Evolutionary conservation across 1,140 invertebrate species (phyloP), one percentile per base, ranked within the genome.

Genomic region (Lordiphosa clarofinis): DNA sequence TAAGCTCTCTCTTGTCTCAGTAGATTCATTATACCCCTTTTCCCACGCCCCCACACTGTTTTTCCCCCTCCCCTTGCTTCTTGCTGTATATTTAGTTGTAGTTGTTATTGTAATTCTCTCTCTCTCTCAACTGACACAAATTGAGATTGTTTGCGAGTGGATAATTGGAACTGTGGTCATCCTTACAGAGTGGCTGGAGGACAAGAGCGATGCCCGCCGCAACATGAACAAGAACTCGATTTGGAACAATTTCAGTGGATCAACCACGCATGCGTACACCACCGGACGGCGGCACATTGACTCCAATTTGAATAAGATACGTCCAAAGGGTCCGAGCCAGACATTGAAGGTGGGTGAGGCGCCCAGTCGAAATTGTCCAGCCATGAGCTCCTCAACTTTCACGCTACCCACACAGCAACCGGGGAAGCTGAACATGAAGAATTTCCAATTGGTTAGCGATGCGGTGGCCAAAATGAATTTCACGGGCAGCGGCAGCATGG

Each of bases 381-480:
- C 69, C 6, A 73, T 76, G 78, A 86, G 75, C 66, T 81, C 72
- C 56, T 88, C 87, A 19, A 81, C 79, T 13, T 86, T 78, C 40
- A 79, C 75, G 31, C 62, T 81, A 55, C 75, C 75, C 76, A 81
- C 75, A 46, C 88, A 94, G 91, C 95, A 96, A 92, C 95, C 95
- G 5, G 96, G 96, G 46, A 97, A 96, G 91, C 91, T 97, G 71
- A 96, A 97, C 87, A 91, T 97, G 90, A 96, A 96, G 88, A 96
- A 96, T 87, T 97, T 94, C 89, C 93, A 95, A 15, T 92, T 96
- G 82, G 95, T 97, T 10, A 96, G 95, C 62, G 95, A 96, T 87
- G 95, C 95, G 1, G 79, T 92, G 73, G 93, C 93, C 35, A 90
- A 93, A 73, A 94, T 95, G 92, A 94, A 93, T 74, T 91, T 95